Base-by-base conservation (phyloP, 35 echinoderm and acorn worm genomes). In the Hemicentrotus pulcherrimus region DNA sequence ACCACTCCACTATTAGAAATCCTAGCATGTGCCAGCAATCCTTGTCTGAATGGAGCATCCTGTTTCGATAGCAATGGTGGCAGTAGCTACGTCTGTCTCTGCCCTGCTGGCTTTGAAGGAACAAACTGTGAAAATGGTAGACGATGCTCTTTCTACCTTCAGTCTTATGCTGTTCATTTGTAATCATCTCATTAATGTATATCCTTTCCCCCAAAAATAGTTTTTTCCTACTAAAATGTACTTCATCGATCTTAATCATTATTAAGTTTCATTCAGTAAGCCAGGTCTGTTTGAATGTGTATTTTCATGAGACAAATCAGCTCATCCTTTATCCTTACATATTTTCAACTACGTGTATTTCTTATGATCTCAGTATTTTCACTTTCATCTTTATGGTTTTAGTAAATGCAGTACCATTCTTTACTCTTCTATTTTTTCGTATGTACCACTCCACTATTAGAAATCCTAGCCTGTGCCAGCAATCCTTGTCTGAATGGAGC, bases 401-500 rank as follows among this genome's bases (percentile, higher is more conserved):
- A 8, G 13, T 52, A 0, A 52, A 8, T 52, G 13, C 48, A 52
- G 48, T 52, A 52, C 8, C 48, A 13, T 52, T 52, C 0, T 41
- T 41, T 41, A 41, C 35, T 41, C 48, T 65, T 65, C 4, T 65
- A 0, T 65, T 2, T 46, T 46, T 88, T 19, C 31, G 18, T 86
- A 30, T 35, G 0, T 46, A 55, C 19, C 87, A 18, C 91, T 86
- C 31, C 24, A 31, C 0, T 16, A 94, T 65, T 31, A 60, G 94
- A 58, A 31, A 61, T 31, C 71, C 30, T 31, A 24, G 16, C 95
- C 95, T 48, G 46, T 46, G 47, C 95, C 92, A 48, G 45, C 59
- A 47, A 96, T 88, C 87, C 31, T 59, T 71, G 95, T 86, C 47
- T 88, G 86, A 92, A 95, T 95, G 95, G 95, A 91, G 95, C 86